Evolutionary conservation across 2,113 vertebrate genomes (phyloP).

Genomic region (Phalacrocorax carbo): DNA sequence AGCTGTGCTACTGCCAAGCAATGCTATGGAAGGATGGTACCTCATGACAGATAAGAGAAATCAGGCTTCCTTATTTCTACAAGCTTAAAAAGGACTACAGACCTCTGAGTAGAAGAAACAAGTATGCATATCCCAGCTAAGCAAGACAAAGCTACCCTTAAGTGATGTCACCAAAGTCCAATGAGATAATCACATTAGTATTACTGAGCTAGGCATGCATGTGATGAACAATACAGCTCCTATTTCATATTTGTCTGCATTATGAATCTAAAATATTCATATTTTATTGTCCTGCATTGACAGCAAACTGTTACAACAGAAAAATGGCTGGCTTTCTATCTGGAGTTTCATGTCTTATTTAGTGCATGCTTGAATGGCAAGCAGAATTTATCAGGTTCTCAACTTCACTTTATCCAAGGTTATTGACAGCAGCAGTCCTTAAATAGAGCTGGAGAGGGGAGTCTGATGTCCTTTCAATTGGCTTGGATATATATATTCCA

Average conservation of each 20-base stretch:
- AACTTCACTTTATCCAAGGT: background rate
- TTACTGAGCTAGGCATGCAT: conserved; percentile 16
- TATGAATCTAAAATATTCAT: conserved; percentile 25
- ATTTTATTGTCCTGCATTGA: conserved; percentile 41
- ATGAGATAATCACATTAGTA: conserved; percentile 22
- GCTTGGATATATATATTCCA: background rate
- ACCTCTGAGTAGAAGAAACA: background rate
- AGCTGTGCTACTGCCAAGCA: background rate
- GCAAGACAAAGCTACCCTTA: conserved; percentile 2
- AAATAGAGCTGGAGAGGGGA: background rate
- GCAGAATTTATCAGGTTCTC: background rate
- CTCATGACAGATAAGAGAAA: background rate
- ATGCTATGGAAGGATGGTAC: background rate
- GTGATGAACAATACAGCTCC: background rate
- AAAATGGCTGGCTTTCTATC: background rate
- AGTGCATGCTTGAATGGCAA: background rate
- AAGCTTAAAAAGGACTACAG: background rate
- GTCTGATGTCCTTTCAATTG: background rate
- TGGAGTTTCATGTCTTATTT: conserved; percentile 9
- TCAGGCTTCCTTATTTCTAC: background rate
- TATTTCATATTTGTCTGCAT: conserved; percentile 21
- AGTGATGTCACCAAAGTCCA: conserved; percentile 27
- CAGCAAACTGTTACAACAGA: conserved; percentile 22
- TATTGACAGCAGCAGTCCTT: background rate
- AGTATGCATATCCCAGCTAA: background rate